phyloP scores from a whole-genome alignment of 2,797 vertebrate species.

The Smutsia gigantea region DNA sequence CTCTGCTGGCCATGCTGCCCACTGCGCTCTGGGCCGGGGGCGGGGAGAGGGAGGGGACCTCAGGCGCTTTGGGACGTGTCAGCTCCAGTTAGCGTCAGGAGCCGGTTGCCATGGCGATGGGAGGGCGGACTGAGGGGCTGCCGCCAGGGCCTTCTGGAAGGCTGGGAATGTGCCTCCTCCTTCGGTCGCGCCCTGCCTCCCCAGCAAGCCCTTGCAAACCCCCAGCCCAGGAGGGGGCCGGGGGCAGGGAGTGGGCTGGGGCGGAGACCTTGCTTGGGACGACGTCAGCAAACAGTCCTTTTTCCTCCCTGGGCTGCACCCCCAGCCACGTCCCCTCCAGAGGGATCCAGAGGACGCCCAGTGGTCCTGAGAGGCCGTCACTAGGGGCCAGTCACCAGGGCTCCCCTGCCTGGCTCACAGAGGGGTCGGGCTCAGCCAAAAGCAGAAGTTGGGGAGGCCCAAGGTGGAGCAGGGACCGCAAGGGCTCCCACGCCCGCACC shows the following conservation, averaged over 20 bases:
- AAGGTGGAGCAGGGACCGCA: background rate
- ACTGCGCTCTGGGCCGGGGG: background rate
- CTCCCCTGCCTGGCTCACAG: background rate
- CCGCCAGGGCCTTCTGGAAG: conserved; percentile 49
- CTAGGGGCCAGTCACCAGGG: rapidly evolving
- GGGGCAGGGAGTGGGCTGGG: rapidly evolving
- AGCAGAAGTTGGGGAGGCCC: background rate
- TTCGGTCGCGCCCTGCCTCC: conserved; percentile 36
- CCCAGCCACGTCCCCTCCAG: background rate
- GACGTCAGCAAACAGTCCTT: background rate
- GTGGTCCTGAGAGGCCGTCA: rapidly evolving
- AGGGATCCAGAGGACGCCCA: rapidly evolving
- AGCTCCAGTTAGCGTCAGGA: conserved; percentile 71
- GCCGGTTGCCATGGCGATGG: conserved; percentile 80
- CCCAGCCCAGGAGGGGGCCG: background rate
- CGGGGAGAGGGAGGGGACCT: background rate
- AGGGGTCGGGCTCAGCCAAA: background rate
- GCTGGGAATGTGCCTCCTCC: background rate
- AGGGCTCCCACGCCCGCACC: background rate
- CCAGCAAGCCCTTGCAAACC: background rate
- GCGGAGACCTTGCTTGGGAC: background rate
- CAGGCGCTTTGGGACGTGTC: conserved; percentile 57
- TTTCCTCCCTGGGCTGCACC: background rate
- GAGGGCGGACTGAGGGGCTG: background rate
- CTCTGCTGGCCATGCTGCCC: conserved; percentile 72